Evolutionary conservation across 2,888 invertebrate genomes (phyloP).

Genomic region (Lasioglossum marginatum): DNA sequence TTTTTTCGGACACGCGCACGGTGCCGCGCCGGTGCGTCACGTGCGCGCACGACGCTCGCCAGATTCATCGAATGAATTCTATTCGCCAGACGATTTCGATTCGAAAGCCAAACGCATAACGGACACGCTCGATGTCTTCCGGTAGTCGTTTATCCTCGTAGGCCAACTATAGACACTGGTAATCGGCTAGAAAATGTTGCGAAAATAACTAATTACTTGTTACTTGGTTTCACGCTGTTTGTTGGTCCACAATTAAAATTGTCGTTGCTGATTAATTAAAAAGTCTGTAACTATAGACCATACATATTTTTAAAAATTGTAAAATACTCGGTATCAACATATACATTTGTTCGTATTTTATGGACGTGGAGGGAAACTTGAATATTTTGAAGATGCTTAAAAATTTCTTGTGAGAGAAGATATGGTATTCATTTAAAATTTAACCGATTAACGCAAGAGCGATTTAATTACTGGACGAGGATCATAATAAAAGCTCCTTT

Average conservation of each 20-base stretch:
- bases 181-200: neutral
- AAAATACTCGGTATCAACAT: too few species aligned
- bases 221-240: too few species aligned
- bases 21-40: constrained; percentile 42
- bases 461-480: neutral
- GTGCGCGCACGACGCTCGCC: constrained; percentile 34
- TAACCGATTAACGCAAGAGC: neutral
- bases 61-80: neutral
- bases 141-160: neutral
- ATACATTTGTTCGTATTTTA: neutral
- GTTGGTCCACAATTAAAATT: too few species aligned
- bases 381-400: neutral
- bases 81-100: neutral
- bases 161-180: neutral
- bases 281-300: too few species aligned
- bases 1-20: constrained; percentile 51
- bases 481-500: neutral
- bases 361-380: neutral
- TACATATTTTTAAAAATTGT: neutral
- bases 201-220: neutral
- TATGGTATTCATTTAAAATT: neutral
- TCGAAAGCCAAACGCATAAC: constrained; percentile 5
- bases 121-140: neutral
- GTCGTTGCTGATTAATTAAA: too few species aligned
- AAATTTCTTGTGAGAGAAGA: neutral